phyloP scores from a whole-genome alignment of 2,888 invertebrate genomes.

The Slavum lentiscoides region DNA sequence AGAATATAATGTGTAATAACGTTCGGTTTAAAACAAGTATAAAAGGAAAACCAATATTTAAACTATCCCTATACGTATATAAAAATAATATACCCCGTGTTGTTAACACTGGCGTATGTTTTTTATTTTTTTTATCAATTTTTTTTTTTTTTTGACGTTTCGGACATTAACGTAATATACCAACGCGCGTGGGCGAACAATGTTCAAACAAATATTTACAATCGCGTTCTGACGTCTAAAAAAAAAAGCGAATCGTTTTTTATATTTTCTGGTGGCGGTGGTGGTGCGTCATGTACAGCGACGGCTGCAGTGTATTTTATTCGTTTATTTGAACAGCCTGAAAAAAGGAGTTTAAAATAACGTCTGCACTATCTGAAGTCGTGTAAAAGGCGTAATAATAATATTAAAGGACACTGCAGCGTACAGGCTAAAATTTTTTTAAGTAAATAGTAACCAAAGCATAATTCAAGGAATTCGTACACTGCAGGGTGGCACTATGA shows the following conservation, averaged over 20 bases:
- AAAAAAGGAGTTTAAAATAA: neutral
- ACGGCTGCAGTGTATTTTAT: no score
- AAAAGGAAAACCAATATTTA: no score
- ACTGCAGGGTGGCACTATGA: no score
- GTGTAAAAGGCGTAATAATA: no score
- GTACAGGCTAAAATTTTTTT: no score
- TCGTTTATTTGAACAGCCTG: conserved; percentile 11
- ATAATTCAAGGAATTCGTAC: no score
- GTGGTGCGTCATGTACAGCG: no score
- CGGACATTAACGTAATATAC: neutral
- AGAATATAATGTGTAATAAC: no score
- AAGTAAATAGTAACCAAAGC: no score
- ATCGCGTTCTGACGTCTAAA: conserved; percentile 6
- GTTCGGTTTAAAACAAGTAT: no score
- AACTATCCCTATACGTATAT: no score
- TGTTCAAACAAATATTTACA: conserved; percentile 23
- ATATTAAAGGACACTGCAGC: conserved; percentile 7
- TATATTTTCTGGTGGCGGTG: neutral
- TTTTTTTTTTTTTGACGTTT: conserved; percentile 25
- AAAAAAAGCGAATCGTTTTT: neutral
- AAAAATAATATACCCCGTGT: no score
- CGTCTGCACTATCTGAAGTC: neutral
- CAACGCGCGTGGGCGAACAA: neutral
- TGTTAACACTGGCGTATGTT: neutral
- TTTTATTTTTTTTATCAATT: neutral